phyloP scores from a whole-genome alignment of 2,797 vertebrate species.

The Sebastes oblongus region DNA sequence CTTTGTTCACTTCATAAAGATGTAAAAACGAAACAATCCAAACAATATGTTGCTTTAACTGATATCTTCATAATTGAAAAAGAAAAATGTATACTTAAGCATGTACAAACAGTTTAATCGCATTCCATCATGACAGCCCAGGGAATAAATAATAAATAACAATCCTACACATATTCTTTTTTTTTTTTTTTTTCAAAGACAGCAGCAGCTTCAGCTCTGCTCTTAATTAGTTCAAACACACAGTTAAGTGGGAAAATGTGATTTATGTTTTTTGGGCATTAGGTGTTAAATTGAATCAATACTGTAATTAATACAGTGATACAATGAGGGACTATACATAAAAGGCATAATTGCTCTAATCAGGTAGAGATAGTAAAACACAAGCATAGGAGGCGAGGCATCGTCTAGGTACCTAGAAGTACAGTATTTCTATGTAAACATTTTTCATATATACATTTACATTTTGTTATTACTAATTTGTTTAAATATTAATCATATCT shows the following conservation, averaged over 20 bases:
- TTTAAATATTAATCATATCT: neutral
- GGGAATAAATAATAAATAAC: slow-evolving; percentile 76
- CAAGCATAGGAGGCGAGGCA: slow-evolving; percentile 7
- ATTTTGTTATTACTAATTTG: neutral
- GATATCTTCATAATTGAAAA: slow-evolving; percentile 25
- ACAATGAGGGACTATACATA: slow-evolving; percentile 58
- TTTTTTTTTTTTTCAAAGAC: slow-evolving; percentile 52
- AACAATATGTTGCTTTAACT: slow-evolving; percentile 8
- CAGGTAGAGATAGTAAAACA: slow-evolving; percentile 61
- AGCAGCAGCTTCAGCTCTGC: slow-evolving; percentile 48
- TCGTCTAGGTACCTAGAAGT: slow-evolving; percentile 25
- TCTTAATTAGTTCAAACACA: slow-evolving; percentile 73
- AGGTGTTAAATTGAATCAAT: slow-evolving; percentile 76
- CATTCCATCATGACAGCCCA: slow-evolving; percentile 62
- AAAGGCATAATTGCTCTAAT: slow-evolving; percentile 69
- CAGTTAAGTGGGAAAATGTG: slow-evolving; percentile 71
- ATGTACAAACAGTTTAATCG: slow-evolving; percentile 66
- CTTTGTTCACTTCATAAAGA: slow-evolving; percentile 44
- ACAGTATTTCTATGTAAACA: neutral
- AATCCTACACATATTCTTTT: slow-evolving; percentile 64
- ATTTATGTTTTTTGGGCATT: slow-evolving; percentile 77
- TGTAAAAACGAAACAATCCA: slow-evolving; percentile 14
- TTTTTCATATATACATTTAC: neutral
- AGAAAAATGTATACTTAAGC: slow-evolving; percentile 32
- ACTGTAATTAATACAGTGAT: slow-evolving; percentile 69